These are phyloP conservation scores for Stenoptilia bipunctidactyla DNA, from an alignment of 2,888 invertebrate genomes.

Conservation along the genomic window DNA sequence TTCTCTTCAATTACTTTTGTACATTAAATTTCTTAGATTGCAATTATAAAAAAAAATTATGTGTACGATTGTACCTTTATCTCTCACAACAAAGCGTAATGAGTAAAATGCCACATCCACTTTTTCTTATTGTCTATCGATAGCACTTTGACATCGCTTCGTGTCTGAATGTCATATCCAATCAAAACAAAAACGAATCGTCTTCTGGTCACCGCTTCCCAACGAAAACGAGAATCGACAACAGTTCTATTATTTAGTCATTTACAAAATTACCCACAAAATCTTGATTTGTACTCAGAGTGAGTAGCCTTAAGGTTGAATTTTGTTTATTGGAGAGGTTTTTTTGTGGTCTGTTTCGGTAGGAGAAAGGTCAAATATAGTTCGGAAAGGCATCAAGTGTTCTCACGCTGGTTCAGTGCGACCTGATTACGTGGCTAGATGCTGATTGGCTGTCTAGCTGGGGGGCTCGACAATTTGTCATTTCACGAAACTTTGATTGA, in stretches of 20 bases:
- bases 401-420: constrained; percentile 52
- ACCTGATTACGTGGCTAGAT: too few relatives aligned
- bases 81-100: too few relatives aligned
- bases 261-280: not conserved
- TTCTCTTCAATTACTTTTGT: too few relatives aligned
- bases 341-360: constrained; percentile 22
- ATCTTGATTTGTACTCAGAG: not conserved
- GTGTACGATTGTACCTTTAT: too few relatives aligned
- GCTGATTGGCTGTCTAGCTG: too few relatives aligned
- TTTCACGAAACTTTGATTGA: too few relatives aligned
- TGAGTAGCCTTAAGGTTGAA: not conserved
- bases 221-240: constrained; percentile 58
- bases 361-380: constrained; percentile 46
- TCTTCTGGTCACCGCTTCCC: constrained; percentile 61
- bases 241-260: constrained; percentile 34
- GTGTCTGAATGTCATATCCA: not conserved
- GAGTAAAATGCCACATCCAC: too few relatives aligned
- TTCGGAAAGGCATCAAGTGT: constrained; percentile 47
- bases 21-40: too few relatives aligned
- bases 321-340: not conserved
- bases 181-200: not conserved
- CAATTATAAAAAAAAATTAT: too few relatives aligned
- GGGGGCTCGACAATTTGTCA: too few relatives aligned
- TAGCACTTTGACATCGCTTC: not conserved
- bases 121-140: too few relatives aligned